Base-by-base conservation (phyloP, 2,113 vertebrate genomes). In the Oriolus oriolus region DNA sequence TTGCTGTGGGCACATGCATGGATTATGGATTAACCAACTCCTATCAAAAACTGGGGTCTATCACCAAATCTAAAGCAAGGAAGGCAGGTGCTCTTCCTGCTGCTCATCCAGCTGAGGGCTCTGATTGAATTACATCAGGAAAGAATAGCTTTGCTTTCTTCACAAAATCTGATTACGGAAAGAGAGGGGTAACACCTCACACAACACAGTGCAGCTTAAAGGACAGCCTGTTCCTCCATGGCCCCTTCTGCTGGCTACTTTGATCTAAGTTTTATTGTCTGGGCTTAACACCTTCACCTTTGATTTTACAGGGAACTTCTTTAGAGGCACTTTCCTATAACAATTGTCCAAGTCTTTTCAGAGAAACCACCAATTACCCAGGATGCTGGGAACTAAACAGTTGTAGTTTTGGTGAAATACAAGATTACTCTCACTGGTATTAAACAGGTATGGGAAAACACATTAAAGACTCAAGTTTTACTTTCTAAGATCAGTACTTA, bases 1-100 rank as follows among this genome's bases (percentile, higher is more conserved):
- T 39, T 97, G 89, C 81, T 79, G 85, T 41, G 69, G 56, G 89
- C 90, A 89, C 81, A 82, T 44, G 69, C 75, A n/a, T 82, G 64
- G 77, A 88, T 97, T 96, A 95, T 82, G 91, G 93, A 95, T 97
- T 97, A 97, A 97, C 95, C 41, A 89, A 69, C 49, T 86, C 71
- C 90, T 92, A 91, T 95, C 79, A 88, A 81, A 92, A 84, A 30
- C 22, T 54, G 44, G 20, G 63, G 39, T 71, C 57, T 80, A 53
- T 81, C 73, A 79, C 81, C 83, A 96, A 87, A 84, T 33, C 76
- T 82, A 61, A 90, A 89, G 89, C 59, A 95, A 90, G 74, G 54
- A 64, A 89, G 81, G 92, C 97, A 97, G 97, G 92, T 96, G 96
- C 69, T 96, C 65, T 94, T 84, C 53, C 81, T 87, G 76, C 82